Percentiles rank a stretch among this genome's conserved stretches.
Conservation (phyloP, 1,140 invertebrate genomes). For the Popillia japonica region DNA sequence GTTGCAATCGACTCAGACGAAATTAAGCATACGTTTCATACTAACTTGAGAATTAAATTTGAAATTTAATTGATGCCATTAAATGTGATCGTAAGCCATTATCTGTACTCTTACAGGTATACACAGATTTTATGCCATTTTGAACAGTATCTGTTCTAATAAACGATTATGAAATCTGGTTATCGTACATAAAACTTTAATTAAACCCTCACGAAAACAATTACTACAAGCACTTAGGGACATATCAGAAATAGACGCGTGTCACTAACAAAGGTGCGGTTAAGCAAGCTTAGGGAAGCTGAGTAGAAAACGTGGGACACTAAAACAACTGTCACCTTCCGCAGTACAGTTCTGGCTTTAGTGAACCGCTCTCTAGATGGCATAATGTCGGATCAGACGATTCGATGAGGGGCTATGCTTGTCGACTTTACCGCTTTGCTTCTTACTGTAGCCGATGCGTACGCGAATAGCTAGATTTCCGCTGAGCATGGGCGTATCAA, state of each 20-base stretch:
- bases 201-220: constrained; percentile 7
- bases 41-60: background rate
- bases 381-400: background rate
- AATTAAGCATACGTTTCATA: background rate
- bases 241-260: constrained; percentile 12
- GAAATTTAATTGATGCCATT: background rate
- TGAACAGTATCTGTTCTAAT: background rate
- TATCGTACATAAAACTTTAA: constrained; percentile 22
- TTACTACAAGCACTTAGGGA: background rate
- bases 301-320: background rate
- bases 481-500: constrained; percentile 3
- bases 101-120: background rate
- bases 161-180: background rate
- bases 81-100: background rate
- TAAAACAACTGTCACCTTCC: constrained; percentile 36
- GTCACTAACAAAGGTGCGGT: constrained; percentile 25
- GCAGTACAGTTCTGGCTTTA: background rate
- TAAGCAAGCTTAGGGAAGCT: background rate
- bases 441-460: background rate
- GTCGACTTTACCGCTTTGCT: background rate
- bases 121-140: background rate
- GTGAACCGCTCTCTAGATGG: background rate
- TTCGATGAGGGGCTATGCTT: background rate
- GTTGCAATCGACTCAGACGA: background rate
- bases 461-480: constrained; percentile 24